Conservation (phyloP, 2,888 invertebrate genomes). For the Patella ulyssiponensis region DNA sequence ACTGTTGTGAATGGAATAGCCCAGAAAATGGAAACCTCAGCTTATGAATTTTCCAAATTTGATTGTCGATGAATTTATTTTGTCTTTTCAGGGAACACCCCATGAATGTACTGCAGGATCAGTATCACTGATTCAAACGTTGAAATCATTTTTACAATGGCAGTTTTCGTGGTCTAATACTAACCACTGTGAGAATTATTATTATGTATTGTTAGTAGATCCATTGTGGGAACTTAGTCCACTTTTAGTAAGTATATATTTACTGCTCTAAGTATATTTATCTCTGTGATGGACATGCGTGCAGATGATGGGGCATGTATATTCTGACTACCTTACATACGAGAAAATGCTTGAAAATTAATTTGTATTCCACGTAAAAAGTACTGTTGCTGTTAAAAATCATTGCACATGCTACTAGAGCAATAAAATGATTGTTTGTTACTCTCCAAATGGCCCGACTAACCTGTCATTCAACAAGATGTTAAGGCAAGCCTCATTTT, state of each 20-base stretch:
- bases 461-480: too few relatives aligned
- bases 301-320: background rate
- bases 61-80: background rate
- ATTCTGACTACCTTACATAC: too few relatives aligned
- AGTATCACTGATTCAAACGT: constrained; percentile 49
- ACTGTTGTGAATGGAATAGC: too few relatives aligned
- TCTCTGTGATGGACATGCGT: background rate
- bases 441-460: too few relatives aligned
- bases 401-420: too few relatives aligned
- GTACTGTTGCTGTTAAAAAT: too few relatives aligned
- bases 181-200: constrained; percentile 62
- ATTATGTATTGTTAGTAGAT: constrained; percentile 61
- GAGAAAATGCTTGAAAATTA: too few relatives aligned
- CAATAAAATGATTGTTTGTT: too few relatives aligned
- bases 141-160: constrained; percentile 48
- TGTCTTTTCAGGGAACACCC: constrained; percentile 55
- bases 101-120: constrained; percentile 51
- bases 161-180: constrained; percentile 59
- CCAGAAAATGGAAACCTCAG: too few relatives aligned
- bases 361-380: too few relatives aligned
- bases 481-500: too few relatives aligned
- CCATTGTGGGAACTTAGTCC: constrained; percentile 67
- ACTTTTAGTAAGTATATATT: constrained; percentile 53
- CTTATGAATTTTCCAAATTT: too few relatives aligned
- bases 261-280: background rate